phyloP scores from a whole-genome alignment of 2,797 vertebrate genomes.

The Chiroxiphia lanceolata region DNA sequence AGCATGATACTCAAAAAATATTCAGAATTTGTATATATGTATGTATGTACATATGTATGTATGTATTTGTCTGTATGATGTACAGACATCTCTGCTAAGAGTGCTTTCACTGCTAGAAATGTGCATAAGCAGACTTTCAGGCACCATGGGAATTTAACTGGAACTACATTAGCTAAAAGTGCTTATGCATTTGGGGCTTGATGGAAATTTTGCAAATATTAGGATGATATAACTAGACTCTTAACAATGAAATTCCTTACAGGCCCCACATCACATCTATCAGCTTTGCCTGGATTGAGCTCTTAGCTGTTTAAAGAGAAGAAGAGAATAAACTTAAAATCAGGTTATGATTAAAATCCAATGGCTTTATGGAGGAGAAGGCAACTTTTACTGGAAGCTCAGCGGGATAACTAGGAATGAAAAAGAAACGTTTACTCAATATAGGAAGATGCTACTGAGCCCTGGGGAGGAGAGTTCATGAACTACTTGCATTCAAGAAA shows the following conservation, averaged over 20 bases:
- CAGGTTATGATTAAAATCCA: background rate
- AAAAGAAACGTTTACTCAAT: background rate
- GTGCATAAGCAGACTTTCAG: background rate
- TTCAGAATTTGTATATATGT: background rate
- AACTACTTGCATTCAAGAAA: background rate
- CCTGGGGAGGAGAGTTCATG: background rate
- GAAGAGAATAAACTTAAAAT: background rate
- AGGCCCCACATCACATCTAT: background rate
- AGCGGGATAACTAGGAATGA: background rate
- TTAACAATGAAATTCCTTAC: background rate
- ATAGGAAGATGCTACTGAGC: background rate
- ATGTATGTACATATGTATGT: too few species aligned
- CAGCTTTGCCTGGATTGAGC: background rate
- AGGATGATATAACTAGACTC: background rate
- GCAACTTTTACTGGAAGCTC: background rate
- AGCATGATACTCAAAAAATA: background rate
- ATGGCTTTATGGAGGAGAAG: background rate
- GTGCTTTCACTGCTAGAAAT: background rate
- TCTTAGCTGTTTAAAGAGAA: background rate
- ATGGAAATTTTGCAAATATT: background rate
- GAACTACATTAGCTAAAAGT: background rate
- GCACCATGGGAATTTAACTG: background rate
- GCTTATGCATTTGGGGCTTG: background rate
- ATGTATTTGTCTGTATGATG: background rate
- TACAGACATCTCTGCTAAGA: background rate